Percentiles rank a stretch among this genome's conserved stretches.
Conservation (phyloP, 64 coral and sea anemone genomes). For the Trachythela sp. region DNA sequence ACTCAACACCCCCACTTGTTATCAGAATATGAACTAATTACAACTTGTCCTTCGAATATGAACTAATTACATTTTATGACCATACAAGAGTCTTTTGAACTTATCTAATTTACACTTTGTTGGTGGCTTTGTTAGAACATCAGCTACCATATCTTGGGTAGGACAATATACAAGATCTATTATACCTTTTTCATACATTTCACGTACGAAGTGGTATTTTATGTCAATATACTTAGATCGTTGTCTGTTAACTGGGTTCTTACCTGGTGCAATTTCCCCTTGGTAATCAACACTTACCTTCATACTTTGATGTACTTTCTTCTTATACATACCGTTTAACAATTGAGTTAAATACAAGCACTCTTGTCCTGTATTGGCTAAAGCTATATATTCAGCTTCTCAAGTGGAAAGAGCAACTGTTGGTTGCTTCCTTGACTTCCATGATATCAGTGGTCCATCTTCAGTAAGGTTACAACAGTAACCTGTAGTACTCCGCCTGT, state of each 20-base stretch:
- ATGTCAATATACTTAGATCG: neutral
- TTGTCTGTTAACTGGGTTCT: neutral
- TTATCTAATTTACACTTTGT: neutral
- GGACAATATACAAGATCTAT: neutral
- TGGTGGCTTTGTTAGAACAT: neutral
- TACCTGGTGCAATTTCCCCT: neutral
- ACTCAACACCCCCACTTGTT: too few species aligned
- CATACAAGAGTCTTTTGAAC: neutral
- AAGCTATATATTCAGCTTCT: neutral
- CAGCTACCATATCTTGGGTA: neutral
- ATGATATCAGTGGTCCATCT: neutral
- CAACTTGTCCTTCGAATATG: too few species aligned
- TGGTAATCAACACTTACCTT: neutral
- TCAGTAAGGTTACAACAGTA: neutral
- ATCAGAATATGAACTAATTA: too few species aligned
- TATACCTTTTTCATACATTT: neutral
- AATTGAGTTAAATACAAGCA: constrained; percentile 2
- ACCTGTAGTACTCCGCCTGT: constrained; percentile 16
- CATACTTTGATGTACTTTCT: neutral
- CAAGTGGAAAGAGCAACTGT: constrained; percentile 11
- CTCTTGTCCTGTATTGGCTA: neutral
- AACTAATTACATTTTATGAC: too few species aligned
- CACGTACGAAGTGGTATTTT: neutral
- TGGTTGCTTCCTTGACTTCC: constrained; percentile 9
- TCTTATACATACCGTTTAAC: neutral